A percentile compares a stretch with the other conserved stretches of the same genome.
Evolutionary conservation across 2,888 invertebrate species (phyloP).

Genomic region (Scaptomyza cyrtandrae): DNA sequence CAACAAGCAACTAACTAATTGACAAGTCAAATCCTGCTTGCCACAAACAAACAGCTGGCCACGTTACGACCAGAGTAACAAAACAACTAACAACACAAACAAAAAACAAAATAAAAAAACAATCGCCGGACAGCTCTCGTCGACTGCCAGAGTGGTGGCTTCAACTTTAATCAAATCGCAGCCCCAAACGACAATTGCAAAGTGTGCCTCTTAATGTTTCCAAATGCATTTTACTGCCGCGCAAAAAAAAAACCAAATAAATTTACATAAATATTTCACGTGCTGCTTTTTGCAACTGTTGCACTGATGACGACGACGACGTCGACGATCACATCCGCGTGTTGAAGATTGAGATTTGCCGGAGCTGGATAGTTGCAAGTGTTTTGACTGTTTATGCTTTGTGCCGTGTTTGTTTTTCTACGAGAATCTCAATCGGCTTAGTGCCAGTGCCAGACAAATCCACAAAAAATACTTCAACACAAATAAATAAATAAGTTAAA

Average conservation of each 20-base stretch:
- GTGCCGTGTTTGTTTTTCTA: conserved; percentile 8
- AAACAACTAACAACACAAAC: conserved; percentile 25
- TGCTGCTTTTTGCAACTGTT: conserved; percentile 63
- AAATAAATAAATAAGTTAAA: conserved; percentile 15
- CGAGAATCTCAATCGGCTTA: conserved; percentile 28
- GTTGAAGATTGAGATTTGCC: conserved; percentile 60
- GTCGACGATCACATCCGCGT: conserved; percentile 70
- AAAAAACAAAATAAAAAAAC: conserved; percentile 37
- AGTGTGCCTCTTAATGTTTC: conserved; percentile 79
- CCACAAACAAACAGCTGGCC: conserved; percentile 57
- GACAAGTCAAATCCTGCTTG: conserved; percentile 80
- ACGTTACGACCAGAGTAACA: conserved; percentile 19
- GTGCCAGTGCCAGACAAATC: conserved; percentile 40
- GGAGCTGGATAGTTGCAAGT: conserved; percentile 46
- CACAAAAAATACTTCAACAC: conserved; percentile 32
- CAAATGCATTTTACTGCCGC: conserved; percentile 70
- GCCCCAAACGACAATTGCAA: conserved; percentile 76
- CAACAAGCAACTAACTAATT: conserved; percentile 74
- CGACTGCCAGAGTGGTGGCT: conserved; percentile 52
- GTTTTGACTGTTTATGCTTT: conserved; percentile 35
- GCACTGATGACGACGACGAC: conserved; percentile 24
- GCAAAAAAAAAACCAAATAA: conserved; percentile 69
- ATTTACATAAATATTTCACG: conserved; percentile 80
- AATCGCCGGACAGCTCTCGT: conserved; percentile 68
- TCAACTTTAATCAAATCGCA: conserved; percentile 73